Base-by-base conservation (phyloP, 2,797 vertebrate species). In the Silurus aristotelis region DNA sequence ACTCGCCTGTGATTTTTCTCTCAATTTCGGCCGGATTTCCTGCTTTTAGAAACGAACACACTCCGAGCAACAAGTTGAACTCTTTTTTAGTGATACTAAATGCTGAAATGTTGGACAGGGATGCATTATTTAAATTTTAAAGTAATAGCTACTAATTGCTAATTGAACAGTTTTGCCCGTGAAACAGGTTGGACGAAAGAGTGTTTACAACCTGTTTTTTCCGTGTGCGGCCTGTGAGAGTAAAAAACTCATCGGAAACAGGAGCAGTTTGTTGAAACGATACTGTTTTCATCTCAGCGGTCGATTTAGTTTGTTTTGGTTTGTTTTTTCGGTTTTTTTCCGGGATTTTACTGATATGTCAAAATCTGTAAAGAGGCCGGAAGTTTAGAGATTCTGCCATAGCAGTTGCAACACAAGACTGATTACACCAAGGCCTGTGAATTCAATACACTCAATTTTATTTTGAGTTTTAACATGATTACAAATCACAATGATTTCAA, bases 1-100 rank as follows among this genome's bases (percentile, higher is more conserved):
- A 68, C 58, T 58, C 67, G 80, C 72, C 70, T 88, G 81, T 86
- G 90, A 92, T 90, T 84, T 90, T 84, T 82, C 81, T 92, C 90
- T 92, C 84, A 84, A 83, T 82, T 46, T 78, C 63, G 3, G 15
- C 38, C 20, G 80, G 79, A 67, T 77, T 82, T 84, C 82, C 77
- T 63, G 85, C 67, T 67, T 84, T 56, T 70, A 48, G n/a, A 82
- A 56, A 31, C n/a, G 5, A 38, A 75, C 19, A 22, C 10, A 43
- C 25, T 20, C 9, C 17, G 31, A 75, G 82, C 86, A 87, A 87
- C 86, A 87, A 80, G 82, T 84, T 84, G 70, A 46, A 66, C 15
- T 64, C 60, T 7, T 10, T 48, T 70, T 48, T 70, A 20, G 2
- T 43, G 9, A 22, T 46, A 6, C n/a, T 14, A 10, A 10, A 55